Evolutionary conservation across 2,888 invertebrate genomes (phyloP), one percentile per base, ranked within the genome.

Genomic region (Chrysodeixis includens): DNA sequence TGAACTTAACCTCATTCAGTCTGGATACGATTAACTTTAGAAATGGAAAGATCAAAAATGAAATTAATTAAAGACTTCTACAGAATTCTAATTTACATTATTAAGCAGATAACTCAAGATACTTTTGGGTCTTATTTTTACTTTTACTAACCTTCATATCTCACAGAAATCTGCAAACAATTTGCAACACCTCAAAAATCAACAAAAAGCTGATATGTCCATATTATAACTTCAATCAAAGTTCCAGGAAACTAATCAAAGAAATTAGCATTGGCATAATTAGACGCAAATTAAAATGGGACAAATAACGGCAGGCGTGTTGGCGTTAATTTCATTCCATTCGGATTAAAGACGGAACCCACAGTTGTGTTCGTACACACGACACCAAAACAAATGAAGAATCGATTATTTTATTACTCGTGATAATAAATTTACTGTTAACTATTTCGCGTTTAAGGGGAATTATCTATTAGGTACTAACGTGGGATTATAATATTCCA

Each of bases 221-320:
- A 20, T 20, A 49, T 40, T 40, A 18, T 49, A 20, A 20, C 20
- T 20, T 49, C 18, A 49, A 49, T 49, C 46, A 49, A 49, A 49
- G 46, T 49, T 49, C 18, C 20, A 20, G 46, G 46, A 49, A 49
- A 49, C 46, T 49, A 49, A 49, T 49, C 46, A 49, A 49, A 49
- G 46, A 49, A 10, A 49, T 49, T 49, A 49, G 46, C 46, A 49
- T 49, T 49, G 46, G 46, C 18, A 49, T 49, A 49, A 49, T 49
- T 49, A 49, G 46, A 20, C 46, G 46, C 46, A 18, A 49, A 49
- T 49, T 49, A 49, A 49, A 49, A 49, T 49, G 46, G 46, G 46
- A 49, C 46, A 49, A 49, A 49, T 20, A 49, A 49, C 46, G 46
- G 46, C 20, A 49, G 46, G 46, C 46, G 46, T 20, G 46, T 49